Evolutionary conservation across 1,140 invertebrate species (phyloP).

Genomic region (Achatina immaculata): DNA sequence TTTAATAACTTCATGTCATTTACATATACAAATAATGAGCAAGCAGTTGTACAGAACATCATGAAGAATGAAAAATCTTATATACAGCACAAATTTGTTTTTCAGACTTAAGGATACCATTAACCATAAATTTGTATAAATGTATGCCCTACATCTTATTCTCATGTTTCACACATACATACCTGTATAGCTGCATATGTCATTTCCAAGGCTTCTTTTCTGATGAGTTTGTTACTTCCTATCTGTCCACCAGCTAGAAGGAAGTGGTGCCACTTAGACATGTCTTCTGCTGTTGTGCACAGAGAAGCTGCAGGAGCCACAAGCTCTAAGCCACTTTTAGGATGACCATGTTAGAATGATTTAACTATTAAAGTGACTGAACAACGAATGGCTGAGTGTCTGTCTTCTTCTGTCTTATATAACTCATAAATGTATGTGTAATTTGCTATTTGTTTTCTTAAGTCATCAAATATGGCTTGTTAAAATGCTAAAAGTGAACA

Average conservation of each 20-base stretch:
- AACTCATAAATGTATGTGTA: too few species aligned
- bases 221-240: neutral
- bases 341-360: neutral
- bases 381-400: too few species aligned
- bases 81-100: neutral
- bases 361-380: too few species aligned
- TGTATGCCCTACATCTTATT: too few species aligned
- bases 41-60: neutral
- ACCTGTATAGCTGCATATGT: slow-evolving; percentile 10
- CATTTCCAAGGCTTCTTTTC: neutral
- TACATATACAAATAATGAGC: neutral
- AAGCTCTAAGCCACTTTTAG: slow-evolving; percentile 41
- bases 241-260: slow-evolving; percentile 40
- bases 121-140: too few species aligned
- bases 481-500: too few species aligned
- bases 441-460: too few species aligned
- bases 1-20: neutral
- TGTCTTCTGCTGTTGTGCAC: slow-evolving; percentile 44
- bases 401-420: too few species aligned
- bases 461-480: neutral
- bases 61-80: neutral
- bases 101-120: too few species aligned
- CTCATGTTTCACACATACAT: neutral
- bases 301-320: slow-evolving; percentile 39
- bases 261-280: slow-evolving; percentile 50